Conservation (phyloP, 2,113 vertebrate genomes). For the Callionymus lyra region DNA sequence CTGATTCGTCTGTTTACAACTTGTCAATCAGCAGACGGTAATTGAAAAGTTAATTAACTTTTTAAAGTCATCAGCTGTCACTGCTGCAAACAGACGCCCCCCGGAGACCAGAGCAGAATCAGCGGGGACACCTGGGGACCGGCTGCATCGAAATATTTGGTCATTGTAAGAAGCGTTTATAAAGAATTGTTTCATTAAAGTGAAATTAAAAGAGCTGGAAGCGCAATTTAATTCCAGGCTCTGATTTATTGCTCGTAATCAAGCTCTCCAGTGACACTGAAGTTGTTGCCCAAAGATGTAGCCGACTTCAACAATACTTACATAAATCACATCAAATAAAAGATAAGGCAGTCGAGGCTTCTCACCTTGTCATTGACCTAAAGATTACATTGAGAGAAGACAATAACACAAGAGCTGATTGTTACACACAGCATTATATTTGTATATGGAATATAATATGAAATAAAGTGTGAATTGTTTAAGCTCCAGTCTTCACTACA, state of each 20-base stretch:
- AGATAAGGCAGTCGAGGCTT: too few species aligned
- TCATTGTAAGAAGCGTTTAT: conserved; percentile 89
- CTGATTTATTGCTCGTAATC: conserved; percentile 95
- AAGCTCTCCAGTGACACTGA: conserved; percentile 49
- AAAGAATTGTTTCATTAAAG: conserved; percentile 97
- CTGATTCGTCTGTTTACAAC: background rate
- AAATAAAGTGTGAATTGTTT: too few species aligned
- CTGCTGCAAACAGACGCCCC: conserved; percentile 76
- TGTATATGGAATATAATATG: too few species aligned
- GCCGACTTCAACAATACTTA: too few species aligned
- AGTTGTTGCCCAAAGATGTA: too few species aligned
- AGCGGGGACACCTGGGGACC: conserved; percentile 80
- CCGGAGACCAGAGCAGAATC: conserved; percentile 76
- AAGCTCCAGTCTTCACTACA: too few species aligned
- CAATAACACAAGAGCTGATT: too few species aligned
- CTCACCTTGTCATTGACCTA: too few species aligned
- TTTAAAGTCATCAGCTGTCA: conserved; percentile 94
- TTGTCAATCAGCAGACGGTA: conserved; percentile 16
- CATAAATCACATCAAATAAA: too few species aligned
- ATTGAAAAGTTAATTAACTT: conserved; percentile 99
- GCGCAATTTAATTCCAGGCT: conserved; percentile 86
- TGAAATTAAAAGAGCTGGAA: conserved; percentile 88
- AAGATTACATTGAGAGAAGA: too few species aligned
- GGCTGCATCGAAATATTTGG: conserved; percentile 84
- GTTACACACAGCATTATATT: too few species aligned